Evolutionary conservation across 2,797 vertebrate genomes (phyloP), one percentile per base, ranked within the genome.

Genomic region (Gila robusta): DNA sequence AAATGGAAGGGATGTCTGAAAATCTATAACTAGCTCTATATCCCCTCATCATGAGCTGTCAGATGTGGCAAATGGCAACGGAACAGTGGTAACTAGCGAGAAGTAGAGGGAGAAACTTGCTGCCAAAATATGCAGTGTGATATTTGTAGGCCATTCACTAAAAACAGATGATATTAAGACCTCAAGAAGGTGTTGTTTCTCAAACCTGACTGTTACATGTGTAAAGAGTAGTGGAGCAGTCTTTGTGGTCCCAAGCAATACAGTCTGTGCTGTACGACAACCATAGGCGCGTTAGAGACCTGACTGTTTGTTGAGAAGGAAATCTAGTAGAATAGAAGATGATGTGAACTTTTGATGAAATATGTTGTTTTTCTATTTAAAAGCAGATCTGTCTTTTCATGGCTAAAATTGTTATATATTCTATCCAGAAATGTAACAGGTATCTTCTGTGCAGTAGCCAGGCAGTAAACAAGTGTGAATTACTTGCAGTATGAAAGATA

Each of bases 231-330:
- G 97, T 96, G 94, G 96, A 98, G 97, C 96, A 97, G 94, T 96
- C 93, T 88, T 94, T 95, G 94, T 96, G 95, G 97, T 96, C 94
- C 94, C 94, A 94, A 99, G 97, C 98, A 99, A 99, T 98, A 98
- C 97, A 95, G 98, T 96, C 96, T 97, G 97, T 98, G 97, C 97
- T 98, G 97, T 98, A 95, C 95, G 96, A 98, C 96, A 97, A 95
- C 96, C 95, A 97, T 97, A 96, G 96, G 96, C 96, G 96, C 96
- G 96, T 95, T 98, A 98, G 96, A 96, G 93, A 96, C 96, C 94
- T 96, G 96, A 94, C 95, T 93, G 94, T 98, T 96, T 95, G 95
- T 98, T 96, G 96, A 93, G 96, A 96, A 96, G 94, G 96, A 93
- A 92, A 96, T 96, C 96, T 96, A 96, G 97, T 99, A 99, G 97